Percentiles rank a stretch among this genome's conserved stretches.
These are phyloP conservation scores for Champsocephalus esox DNA, from an alignment of 2,797 vertebrate genomes.

Conservation along the genomic window DNA sequence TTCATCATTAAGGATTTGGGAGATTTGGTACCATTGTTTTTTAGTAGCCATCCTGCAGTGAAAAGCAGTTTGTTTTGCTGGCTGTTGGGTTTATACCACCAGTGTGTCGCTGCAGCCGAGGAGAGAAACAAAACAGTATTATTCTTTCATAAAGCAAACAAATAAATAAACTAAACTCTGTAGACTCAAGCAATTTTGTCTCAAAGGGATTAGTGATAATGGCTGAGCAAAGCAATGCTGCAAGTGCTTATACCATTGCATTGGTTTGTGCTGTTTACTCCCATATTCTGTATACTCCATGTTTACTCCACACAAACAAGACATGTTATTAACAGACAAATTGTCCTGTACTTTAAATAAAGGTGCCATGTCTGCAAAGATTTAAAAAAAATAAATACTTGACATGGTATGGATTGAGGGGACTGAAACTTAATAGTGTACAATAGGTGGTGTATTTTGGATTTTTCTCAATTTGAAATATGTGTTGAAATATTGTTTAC, in stretches of 20 bases:
- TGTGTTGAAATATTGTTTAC: too few species aligned
- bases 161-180: slow-evolving; percentile 55
- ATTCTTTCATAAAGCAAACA: slow-evolving; percentile 55
- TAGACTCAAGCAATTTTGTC: slow-evolving; percentile 27
- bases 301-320: slow-evolving; percentile 30
- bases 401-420: background rate
- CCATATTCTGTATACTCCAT: background rate
- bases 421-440: slow-evolving; percentile 35
- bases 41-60: slow-evolving; percentile 4
- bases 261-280: slow-evolving; percentile 37
- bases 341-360: too few species aligned
- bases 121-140: slow-evolving; percentile 59
- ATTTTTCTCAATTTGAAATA: too few species aligned
- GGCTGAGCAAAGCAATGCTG: slow-evolving; percentile 29
- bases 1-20: slow-evolving; percentile 31
- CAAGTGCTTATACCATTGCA: slow-evolving; percentile 34
- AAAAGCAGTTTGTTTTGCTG: slow-evolving; percentile 35
- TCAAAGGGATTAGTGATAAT: slow-evolving; percentile 35
- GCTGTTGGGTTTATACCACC: slow-evolving; percentile 33
- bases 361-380: too few species aligned
- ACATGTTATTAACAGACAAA: slow-evolving; percentile 12
- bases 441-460: too few species aligned
- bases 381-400: background rate
- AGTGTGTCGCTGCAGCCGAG: slow-evolving; percentile 43
- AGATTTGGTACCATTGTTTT: slow-evolving; percentile 26